These are phyloP conservation scores for Drosophila anomalata DNA, from an alignment of 2,888 invertebrate species.

Conservation along the genomic window DNA sequence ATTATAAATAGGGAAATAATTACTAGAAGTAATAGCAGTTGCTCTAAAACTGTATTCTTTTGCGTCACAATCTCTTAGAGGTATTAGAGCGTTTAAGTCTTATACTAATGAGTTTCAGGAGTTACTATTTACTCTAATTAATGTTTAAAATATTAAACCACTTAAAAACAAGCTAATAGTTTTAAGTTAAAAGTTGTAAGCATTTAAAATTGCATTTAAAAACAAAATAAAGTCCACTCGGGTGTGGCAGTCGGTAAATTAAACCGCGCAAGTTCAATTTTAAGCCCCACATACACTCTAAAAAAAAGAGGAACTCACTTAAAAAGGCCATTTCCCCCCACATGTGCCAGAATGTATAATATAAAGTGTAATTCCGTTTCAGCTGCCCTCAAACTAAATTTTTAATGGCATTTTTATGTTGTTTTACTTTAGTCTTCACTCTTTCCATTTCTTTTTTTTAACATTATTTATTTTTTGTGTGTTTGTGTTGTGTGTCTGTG, in stretches of 20 bases:
- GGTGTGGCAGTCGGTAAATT: constrained; percentile 44
- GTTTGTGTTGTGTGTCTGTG: no score
- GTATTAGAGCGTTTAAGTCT: constrained; percentile 14
- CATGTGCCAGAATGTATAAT: constrained; percentile 14
- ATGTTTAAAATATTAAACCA: constrained; percentile 1
- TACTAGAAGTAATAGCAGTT: constrained; percentile 4
- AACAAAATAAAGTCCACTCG: constrained; percentile 36
- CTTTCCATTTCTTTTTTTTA: constrained; percentile 10
- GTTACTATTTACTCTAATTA: not conserved
- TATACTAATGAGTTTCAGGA: constrained; percentile 9
- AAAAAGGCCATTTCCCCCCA: constrained; percentile 22
- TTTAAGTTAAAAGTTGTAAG: constrained; percentile 4
- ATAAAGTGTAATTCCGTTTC: constrained; percentile 12
- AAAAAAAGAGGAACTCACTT: constrained; percentile 13
- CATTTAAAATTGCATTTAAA: constrained; percentile 36
- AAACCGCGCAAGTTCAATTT: constrained; percentile 69
- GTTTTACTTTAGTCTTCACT: constrained; percentile 23
- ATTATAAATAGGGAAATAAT: not conserved
- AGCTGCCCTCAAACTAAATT: constrained; percentile 65
- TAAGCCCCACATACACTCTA: constrained; percentile 5
- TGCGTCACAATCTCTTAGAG: constrained; percentile 15
- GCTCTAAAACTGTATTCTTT: not conserved
- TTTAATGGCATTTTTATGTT: constrained; percentile 66
- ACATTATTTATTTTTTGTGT: constrained; percentile 38
- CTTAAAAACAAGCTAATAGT: not conserved